Evolutionary conservation across 2,888 invertebrate genomes (phyloP), one percentile per base, ranked within the genome.

Genomic region (Caenorhabditis sp.): DNA sequence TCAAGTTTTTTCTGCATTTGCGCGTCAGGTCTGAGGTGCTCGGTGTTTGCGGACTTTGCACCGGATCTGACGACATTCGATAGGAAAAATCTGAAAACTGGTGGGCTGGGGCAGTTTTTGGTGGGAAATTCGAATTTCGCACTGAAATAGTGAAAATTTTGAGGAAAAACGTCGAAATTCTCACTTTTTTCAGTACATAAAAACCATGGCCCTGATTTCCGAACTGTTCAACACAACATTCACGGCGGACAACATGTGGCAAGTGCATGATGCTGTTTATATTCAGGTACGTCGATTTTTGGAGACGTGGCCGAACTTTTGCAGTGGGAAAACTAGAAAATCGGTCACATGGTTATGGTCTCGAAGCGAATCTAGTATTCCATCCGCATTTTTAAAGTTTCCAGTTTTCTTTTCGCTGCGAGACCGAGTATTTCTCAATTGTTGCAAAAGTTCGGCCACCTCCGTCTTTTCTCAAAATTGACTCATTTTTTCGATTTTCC

Each of bases 161-260:
- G 32, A 32, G 32, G 9, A 32, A 32, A 32, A 4, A 32, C 9
- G 32, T 32, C 5, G 32, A 32, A 9, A n/a, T n/a, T n/a, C n/a
- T n/a, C n/a, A n/a, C n/a, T 35, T 22, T 6, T 56, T 72, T 13
- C 53, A 74, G 74, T 74, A 67, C 35, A 28, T 22, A 24, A 67
- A n/a, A 2, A 61, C 28, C 11, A 67, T 67, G 13, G 13, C 40
- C 2, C 32, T 47, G 13, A 8, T 64, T 0, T 70, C 70, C 2
- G 40, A 62, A 50, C 26, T 76, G 6, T 76, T 76, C 58, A 76
- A 76, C 35, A 32, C 24, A 5, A 76, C 67, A 20, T 76, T 76
- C 24, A 76, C 76, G 8, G 67, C 28, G 40, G 67, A 76, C 32
- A 76, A 76, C 15, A 22, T 76, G 18, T 76, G 76, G 67, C n/a